phyloP scores from a whole-genome alignment of 2,888 invertebrate genomes.

The Carterocephalus palaemon region DNA sequence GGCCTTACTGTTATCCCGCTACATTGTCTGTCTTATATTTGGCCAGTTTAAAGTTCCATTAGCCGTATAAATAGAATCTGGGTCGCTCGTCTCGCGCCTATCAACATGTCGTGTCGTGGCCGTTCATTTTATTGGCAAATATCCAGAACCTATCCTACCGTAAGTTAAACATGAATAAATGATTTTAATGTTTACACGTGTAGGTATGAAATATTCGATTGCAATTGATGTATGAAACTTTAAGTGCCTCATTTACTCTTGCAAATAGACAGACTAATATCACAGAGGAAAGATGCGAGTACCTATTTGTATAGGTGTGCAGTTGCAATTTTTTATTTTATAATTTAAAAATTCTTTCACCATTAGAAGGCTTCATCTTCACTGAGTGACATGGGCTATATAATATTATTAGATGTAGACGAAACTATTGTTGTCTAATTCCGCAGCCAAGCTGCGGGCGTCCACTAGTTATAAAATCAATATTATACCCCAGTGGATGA shows the following conservation, averaged over 20 bases:
- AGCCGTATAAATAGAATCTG: slow-evolving; percentile 32
- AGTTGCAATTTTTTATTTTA: slow-evolving; percentile 1
- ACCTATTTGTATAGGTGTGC: too few relatives aligned
- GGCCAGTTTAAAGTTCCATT: slow-evolving; percentile 17
- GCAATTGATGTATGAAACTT: not conserved
- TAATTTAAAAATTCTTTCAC: too few relatives aligned
- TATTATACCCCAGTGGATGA: too few relatives aligned
- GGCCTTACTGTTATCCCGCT: too few relatives aligned
- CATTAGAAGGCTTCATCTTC: too few relatives aligned
- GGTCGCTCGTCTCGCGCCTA: slow-evolving; percentile 27
- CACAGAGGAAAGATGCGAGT: too few relatives aligned
- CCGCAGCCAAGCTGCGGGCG: too few relatives aligned
- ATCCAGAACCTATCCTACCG: slow-evolving; percentile 8
- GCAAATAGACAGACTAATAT: too few relatives aligned
- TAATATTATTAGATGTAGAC: too few relatives aligned
- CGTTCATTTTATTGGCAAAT: slow-evolving; percentile 19
- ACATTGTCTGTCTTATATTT: slow-evolving; percentile 14
- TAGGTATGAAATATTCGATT: slow-evolving; percentile 18
- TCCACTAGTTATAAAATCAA: not conserved
- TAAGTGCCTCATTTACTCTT: slow-evolving; percentile 6
- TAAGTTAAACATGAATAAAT: slow-evolving; percentile 16
- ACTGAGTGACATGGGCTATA: too few relatives aligned
- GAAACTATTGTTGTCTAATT: too few relatives aligned
- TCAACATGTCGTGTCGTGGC: slow-evolving; percentile 18
- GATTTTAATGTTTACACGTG: slow-evolving; percentile 20